Base-by-base conservation (phyloP, 2,797 vertebrate species). In the Coranthus polyacanthus region DNA sequence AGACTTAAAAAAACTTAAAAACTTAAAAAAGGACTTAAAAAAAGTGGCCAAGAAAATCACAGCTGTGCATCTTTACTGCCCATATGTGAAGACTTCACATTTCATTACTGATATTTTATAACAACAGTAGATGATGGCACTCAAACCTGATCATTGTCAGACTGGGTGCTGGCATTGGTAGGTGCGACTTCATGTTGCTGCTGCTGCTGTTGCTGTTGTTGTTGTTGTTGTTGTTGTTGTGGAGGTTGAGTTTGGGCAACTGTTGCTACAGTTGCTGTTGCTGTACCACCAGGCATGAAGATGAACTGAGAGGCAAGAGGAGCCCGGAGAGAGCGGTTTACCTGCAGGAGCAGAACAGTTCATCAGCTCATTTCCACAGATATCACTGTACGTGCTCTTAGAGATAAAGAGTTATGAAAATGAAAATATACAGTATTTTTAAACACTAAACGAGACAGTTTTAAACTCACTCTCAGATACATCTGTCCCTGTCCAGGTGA, bases 231-330 rank as follows among this genome's bases (percentile, higher is more conserved):
- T 38, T 96, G 96, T 80, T 90, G 91, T 9, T 83, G 88, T 37
- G 89, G 92, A 0, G 86, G 86, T 51, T 94, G 93, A 47, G 92
- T 90, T 78, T 95, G 94, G 15, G 94, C 73, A 68, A 95, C 93
- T 1, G 94, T 91, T 53, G 94, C 85, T 44, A 95, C 93, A 41
- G 98, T 95, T 54, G 97, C 95, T 42, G 98, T 97, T 88, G 98
- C 95, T 6, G 97, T 95, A 83, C 96, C 96, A 24, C 96, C 97
- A 62, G 97, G 97, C 98, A 99, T 99, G 83, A 99, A 96, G 92
- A 99, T 98, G 86, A 99, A 96, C 65, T 99, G 98, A 82, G 97
- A 95, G 76, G 96, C 93, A 41, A 98, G 95, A 54, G 97, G 97
- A 80, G 98, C 94, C 63, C 94, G 89, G 51, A 95, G 92, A 75